Percentiles rank a stretch among this genome's conserved stretches.
These are phyloP conservation scores for Chaetogeoica ovagalla DNA, from an alignment of 2,888 invertebrate genomes.

Conservation along the genomic window DNA sequence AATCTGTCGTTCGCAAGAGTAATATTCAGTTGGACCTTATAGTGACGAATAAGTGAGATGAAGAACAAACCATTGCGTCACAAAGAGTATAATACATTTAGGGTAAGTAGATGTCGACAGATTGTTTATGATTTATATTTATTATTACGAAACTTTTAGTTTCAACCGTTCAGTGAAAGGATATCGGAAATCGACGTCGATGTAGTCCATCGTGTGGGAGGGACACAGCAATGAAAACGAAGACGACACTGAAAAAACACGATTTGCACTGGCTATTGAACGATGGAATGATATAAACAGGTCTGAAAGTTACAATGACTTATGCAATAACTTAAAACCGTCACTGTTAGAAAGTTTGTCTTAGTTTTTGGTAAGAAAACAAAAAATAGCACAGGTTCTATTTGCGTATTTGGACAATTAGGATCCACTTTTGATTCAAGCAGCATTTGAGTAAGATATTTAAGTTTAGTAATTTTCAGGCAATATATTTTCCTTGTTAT, in stretches of 20 bases:
- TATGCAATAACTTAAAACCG: slow-evolving; percentile 72
- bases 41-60: slow-evolving; percentile 62
- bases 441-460: slow-evolving; percentile 79
- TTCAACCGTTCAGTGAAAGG: slow-evolving; percentile 84
- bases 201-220: slow-evolving; percentile 82
- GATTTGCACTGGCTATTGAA: slow-evolving; percentile 77
- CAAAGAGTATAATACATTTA: slow-evolving; percentile 76
- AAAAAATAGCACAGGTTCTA: slow-evolving; percentile 73
- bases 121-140: too few species aligned
- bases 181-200: slow-evolving; percentile 84
- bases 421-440: slow-evolving; percentile 75
- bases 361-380: slow-evolving; percentile 79
- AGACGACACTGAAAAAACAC: slow-evolving; percentile 70
- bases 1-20: too few species aligned
- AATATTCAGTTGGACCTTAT: neutral
- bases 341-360: slow-evolving; percentile 76
- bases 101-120: slow-evolving; percentile 63
- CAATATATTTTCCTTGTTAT: neutral
- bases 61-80: slow-evolving; percentile 74
- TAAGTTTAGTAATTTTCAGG: neutral
- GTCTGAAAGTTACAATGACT: slow-evolving; percentile 77
- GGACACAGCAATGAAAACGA: slow-evolving; percentile 73
- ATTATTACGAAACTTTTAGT: slow-evolving; percentile 63
- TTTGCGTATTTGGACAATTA: slow-evolving; percentile 73
- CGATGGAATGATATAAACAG: slow-evolving; percentile 91